Evolutionary conservation across 2,888 invertebrate species (phyloP).

Genomic region (Dicranocentrus wangi): DNA sequence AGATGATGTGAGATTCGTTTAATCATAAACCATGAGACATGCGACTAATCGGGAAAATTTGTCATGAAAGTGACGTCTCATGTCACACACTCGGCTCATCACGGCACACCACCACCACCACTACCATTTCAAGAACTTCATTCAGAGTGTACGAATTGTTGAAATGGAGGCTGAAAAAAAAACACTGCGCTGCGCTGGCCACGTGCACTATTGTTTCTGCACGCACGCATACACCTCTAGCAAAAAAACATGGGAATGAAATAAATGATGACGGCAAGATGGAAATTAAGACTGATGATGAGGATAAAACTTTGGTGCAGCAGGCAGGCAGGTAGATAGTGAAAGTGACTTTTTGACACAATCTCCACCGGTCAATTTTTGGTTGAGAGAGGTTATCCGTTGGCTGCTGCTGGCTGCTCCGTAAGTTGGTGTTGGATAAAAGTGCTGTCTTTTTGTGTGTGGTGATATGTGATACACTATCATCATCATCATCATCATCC

Average conservation of each 20-base stretch:
- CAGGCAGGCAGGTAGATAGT: no score
- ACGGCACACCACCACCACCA: no score
- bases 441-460: no score
- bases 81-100: background rate
- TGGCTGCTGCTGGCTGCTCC: no score
- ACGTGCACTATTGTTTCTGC: background rate
- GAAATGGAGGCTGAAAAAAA: background rate
- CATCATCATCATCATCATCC: no score
- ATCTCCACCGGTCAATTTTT: constrained; percentile 1
- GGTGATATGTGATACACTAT: no score
- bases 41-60: constrained; percentile 19
- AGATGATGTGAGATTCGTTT: no score
- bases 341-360: constrained; percentile 6
- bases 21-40: background rate
- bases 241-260: background rate
- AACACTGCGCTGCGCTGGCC: background rate
- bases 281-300: constrained; percentile 3
- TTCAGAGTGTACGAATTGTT: no score
- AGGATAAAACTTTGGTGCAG: no score
- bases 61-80: constrained; percentile 6
- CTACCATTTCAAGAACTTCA: no score
- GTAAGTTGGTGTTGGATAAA: no score
- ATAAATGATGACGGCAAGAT: background rate
- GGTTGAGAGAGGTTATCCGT: no score
- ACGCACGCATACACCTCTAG: constrained; percentile 5